phyloP scores from a whole-genome alignment of 1,140 invertebrate species.

The Drosophila rhopaloa region DNA sequence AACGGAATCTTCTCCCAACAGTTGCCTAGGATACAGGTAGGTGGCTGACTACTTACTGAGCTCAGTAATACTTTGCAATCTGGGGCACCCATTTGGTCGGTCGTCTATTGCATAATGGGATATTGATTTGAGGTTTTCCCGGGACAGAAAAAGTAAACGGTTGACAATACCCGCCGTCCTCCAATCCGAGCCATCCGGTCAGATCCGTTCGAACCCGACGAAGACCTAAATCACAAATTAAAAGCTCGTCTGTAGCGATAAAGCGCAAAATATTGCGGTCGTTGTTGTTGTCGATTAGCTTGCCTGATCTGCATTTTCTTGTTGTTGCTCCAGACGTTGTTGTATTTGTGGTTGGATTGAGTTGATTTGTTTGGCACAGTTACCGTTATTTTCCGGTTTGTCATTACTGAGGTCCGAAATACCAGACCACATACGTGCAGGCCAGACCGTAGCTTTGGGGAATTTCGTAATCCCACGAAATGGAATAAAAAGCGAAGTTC shows the following conservation, averaged over 20 bases:
- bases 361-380: conserved; percentile 58
- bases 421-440: conserved; percentile 13
- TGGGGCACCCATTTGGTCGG: not conserved
- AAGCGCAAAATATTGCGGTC: conserved; percentile 49
- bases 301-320: conserved; percentile 54
- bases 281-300: conserved; percentile 56
- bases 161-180: conserved; percentile 23
- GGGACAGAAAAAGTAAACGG: conserved; percentile 8
- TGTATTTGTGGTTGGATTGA: conserved; percentile 6
- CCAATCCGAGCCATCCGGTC: not conserved
- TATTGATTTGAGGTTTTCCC: conserved; percentile 27
- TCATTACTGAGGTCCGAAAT: conserved; percentile 25
- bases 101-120: conserved; percentile 35
- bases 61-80: not conserved
- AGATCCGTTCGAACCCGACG: conserved; percentile 3
- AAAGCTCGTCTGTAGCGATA: conserved; percentile 67
- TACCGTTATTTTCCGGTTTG: conserved; percentile 78
- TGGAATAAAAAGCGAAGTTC: conserved; percentile 73
- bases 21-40: conserved; percentile 75
- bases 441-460: conserved; percentile 13
- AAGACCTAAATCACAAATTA: conserved; percentile 51
- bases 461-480: conserved; percentile 63
- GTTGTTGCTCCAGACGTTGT: conserved; percentile 12
- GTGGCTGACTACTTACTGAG: not conserved
- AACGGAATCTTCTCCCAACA: conserved; percentile 73